Evolutionary conservation across 1,140 invertebrate genomes (phyloP), one percentile per base, ranked within the genome.

Genomic region (Spodoptera litura): DNA sequence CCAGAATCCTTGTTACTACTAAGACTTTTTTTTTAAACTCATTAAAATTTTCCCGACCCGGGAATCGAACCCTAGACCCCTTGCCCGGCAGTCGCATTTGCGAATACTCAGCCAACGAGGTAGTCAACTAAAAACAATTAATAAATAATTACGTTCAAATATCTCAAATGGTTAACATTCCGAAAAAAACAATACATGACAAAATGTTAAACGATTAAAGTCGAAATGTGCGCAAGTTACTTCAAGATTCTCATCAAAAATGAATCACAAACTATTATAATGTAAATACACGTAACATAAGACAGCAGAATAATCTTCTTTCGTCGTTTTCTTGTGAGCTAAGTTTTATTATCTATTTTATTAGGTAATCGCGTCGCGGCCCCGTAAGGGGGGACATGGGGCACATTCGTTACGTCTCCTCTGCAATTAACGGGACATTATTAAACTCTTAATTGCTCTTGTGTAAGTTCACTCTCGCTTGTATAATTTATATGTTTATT

Each of bases 401-500:
- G 81, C 62, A 85, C 85, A 87, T 89, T 87, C 83, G 83, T 89
- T 89, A 89, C 85, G 81, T 82, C 84, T 88, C 82, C 84, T 85
- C 81, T 87, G 84, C 85, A 88, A 91, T 91, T 90, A 91, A 86
- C 85, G 83, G 81, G 85, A 81, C 80, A 83, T 82, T 86, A 84
- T 84, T 83, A 82, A 81, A 79, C 70, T 81, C 80, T 85, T 88
- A 84, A 87, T 86, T 87, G 87, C 83, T 87, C 82, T 86, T 86
- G 81, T 85, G 85, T 79, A 86, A 88, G 83, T 89, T 82, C 66
- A 68, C 78, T 79, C 73, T 79, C 74, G 70, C 70, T 72, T 68
- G 71, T 70, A 68, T 81, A 76, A 80, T 80, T 83, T 78, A 83
- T 66, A 74, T 77, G 79, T 81, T 66, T 68, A 58, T 51, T 55